Conservation (phyloP, 2,797 vertebrate genomes). For the Anableps anableps region DNA sequence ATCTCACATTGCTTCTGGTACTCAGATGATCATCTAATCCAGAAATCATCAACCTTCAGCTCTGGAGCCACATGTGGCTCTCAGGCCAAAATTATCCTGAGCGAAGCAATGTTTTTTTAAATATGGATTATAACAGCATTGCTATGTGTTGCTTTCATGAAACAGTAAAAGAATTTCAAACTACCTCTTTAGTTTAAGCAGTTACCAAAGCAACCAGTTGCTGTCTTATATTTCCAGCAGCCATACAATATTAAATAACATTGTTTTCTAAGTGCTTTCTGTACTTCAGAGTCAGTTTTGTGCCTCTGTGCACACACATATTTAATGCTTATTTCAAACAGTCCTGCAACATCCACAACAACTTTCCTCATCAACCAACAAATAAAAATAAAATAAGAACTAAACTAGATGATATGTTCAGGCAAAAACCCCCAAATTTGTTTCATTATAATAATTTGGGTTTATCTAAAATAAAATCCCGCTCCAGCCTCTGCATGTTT, state of each 20-base stretch:
- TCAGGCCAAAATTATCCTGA: neutral
- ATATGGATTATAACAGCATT: neutral
- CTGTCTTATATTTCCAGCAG: neutral
- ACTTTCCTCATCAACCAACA: neutral
- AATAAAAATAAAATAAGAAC: neutral
- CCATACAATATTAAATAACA: neutral
- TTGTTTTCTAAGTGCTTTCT: neutral
- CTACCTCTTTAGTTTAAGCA: neutral
- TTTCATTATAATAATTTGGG: no score
- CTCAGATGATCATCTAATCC: no score
- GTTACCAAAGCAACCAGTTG: neutral
- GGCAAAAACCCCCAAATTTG: neutral
- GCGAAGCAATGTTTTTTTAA: neutral
- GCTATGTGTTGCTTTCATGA: neutral
- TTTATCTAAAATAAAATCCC: neutral
- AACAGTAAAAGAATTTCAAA: neutral
- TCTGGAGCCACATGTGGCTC: no score
- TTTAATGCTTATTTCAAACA: neutral
- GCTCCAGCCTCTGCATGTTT: neutral
- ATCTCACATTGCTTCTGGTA: no score
- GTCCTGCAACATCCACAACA: neutral
- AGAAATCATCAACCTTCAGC: no score
- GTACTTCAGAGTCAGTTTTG: neutral
- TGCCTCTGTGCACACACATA: neutral
- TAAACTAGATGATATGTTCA: neutral